phyloP scores from a whole-genome alignment of 1,140 invertebrate species.

The Aphelenchoides besseyi region DNA sequence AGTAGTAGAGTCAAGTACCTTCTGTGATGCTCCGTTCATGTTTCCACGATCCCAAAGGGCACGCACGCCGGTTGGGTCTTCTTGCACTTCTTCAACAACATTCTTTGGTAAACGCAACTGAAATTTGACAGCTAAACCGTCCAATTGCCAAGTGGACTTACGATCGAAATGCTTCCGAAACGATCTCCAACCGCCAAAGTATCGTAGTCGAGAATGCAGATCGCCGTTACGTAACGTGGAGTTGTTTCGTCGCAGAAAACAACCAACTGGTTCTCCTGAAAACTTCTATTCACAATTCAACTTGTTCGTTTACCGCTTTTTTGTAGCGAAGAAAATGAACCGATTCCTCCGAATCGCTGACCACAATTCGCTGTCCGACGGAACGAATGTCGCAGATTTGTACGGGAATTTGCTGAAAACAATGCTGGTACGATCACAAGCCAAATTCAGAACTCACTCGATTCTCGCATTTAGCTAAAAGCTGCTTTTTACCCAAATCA shows the following conservation, averaged over 20 bases:
- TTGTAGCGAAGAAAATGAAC: slow-evolving; percentile 91
- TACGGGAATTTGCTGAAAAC: slow-evolving; percentile 82
- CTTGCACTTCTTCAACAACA: slow-evolving; percentile 92
- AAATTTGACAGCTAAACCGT: slow-evolving; percentile 36
- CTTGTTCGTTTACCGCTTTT: slow-evolving; percentile 55
- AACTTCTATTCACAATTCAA: no score
- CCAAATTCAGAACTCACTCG: slow-evolving; percentile 69
- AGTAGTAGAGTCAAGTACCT: slow-evolving; percentile 65
- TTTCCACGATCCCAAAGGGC: slow-evolving; percentile 95
- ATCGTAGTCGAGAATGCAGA: slow-evolving; percentile 89
- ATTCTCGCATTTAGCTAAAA: slow-evolving; percentile 96
- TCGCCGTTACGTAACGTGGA: slow-evolving; percentile 89
- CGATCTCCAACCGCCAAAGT: slow-evolving; percentile 94
- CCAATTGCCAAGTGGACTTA: slow-evolving; percentile 33
- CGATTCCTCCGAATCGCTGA: slow-evolving; percentile 92
- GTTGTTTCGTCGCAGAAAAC: slow-evolving; percentile 97
- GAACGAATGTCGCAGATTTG: slow-evolving; percentile 86
- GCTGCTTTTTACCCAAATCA: slow-evolving; percentile 92
- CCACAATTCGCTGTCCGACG: slow-evolving; percentile 86
- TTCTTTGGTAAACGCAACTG: slow-evolving; percentile 79
- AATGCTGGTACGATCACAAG: no score
- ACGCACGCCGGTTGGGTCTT: slow-evolving; percentile 97
- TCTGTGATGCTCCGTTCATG: slow-evolving; percentile 93
- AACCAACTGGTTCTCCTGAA: slow-evolving; percentile 91
- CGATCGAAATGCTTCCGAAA: slow-evolving; percentile 84